phyloP scores from a whole-genome alignment of 2,113 vertebrate species.

The Zonotrichia leucophrys region DNA sequence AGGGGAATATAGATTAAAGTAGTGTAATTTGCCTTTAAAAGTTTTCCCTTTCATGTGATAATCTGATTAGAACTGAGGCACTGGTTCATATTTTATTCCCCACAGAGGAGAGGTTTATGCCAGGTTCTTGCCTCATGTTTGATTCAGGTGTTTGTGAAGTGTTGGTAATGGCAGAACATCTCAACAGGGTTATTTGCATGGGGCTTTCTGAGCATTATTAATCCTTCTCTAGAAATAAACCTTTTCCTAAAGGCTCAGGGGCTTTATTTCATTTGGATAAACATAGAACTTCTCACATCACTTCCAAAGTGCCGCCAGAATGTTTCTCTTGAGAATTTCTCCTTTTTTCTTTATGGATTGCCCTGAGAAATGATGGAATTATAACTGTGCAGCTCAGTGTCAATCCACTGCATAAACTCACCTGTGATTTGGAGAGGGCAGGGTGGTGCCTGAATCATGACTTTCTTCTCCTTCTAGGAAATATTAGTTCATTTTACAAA shows the following conservation, averaged over 20 bases:
- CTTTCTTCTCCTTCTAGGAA: background rate
- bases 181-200: background rate
- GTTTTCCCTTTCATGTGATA: background rate
- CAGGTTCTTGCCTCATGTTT: background rate
- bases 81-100: background rate
- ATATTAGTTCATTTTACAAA: background rate
- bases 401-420: background rate
- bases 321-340: background rate
- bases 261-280: background rate
- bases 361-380: background rate
- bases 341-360: background rate
- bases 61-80: background rate
- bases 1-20: background rate
- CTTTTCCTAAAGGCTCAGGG: background rate
- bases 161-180: background rate
- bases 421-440: background rate
- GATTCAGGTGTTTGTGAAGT: background rate
- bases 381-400: background rate
- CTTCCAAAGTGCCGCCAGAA: background rate
- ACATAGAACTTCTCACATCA: background rate
- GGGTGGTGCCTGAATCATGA: background rate
- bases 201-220: background rate
- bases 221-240: background rate
- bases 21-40: background rate
- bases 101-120: background rate